Conservation (phyloP, 1,140 invertebrate genomes). For the Chlorops oryzae region DNA sequence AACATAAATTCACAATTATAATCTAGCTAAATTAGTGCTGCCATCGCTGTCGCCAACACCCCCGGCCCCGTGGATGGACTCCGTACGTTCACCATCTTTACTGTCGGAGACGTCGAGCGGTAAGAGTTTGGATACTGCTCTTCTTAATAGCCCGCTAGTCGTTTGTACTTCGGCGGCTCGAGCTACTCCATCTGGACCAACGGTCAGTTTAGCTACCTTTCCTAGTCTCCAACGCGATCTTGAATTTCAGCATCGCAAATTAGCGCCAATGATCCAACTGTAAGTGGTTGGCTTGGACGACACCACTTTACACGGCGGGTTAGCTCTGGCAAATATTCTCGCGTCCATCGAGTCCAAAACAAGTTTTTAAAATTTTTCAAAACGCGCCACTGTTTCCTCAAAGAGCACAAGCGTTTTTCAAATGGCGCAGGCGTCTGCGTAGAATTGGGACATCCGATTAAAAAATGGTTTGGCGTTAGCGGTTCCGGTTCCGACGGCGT, state of each 20-base stretch:
- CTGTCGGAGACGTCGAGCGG: not conserved
- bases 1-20: no score
- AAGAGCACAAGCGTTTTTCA: no score
- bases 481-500: no score
- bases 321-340: no score
- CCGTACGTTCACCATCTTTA: not conserved
- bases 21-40: no score
- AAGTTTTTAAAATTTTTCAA: not conserved
- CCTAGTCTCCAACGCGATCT: slow-evolving; percentile 8
- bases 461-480: no score
- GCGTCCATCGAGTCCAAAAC: not conserved
- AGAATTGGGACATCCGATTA: no score
- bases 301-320: not conserved
- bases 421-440: no score
- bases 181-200: slow-evolving; percentile 32
- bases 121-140: not conserved
- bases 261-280: not conserved
- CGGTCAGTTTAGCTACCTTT: slow-evolving; percentile 6
- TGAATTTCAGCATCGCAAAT: not conserved
- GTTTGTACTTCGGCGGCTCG: slow-evolving; percentile 29
- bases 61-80: not conserved
- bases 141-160: slow-evolving; percentile 16
- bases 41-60: not conserved
- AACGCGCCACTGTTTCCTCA: slow-evolving; percentile 15
- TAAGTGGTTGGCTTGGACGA: not conserved